Evolutionary conservation across 2,797 vertebrate species (phyloP), one percentile per base, ranked within the genome.

Genomic region (Gymnothorax javanicus): DNA sequence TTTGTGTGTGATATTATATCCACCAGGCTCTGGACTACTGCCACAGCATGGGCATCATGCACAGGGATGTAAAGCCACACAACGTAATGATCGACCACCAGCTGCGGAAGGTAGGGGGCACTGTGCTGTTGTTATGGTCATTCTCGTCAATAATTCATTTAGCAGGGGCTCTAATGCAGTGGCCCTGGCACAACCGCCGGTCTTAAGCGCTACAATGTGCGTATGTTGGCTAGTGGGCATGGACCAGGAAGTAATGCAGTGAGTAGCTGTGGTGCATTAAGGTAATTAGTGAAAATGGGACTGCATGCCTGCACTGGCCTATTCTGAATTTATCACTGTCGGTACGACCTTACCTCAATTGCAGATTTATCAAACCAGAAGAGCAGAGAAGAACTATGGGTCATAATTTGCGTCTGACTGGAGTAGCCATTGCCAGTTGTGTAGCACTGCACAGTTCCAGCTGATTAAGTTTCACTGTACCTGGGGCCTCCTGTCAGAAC

Each of bases 81-180:
- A 98, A 98, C 85, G 98, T 98, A 92, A 98, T 98, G 98, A 98
- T 98, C 91, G 98, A 98, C 94, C 98, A 98, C 93, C 97, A 99
- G 92, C 95, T 98, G 94, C 97, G 97, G 93, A 99, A 99, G 98
- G 98, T 99, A 94, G 86, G 85, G 33, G 75, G 59, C n/a, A 7
- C 77, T 69, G n/a, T 69, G 20, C 13, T 54, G 5, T 8, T 52
- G 23, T 50, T 43, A 50, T 7, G 4, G 33, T 52, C 33, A 52
- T 7, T 17, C 5, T 77, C 4, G 52, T 17, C 27, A 50, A 23
- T 79, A 20, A 23, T 81, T 56, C 2, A 17, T 54, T 81, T 52
- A 23, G 75, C 43, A 52, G 5, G 7, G 6, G 50, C 50, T 56
- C 52, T 81, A 23, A 81, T 79, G 6, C 77, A 56, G 50, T 23